Evolutionary conservation across 2,113 vertebrate genomes (phyloP).

Genomic region (Procapra przewalskii): DNA sequence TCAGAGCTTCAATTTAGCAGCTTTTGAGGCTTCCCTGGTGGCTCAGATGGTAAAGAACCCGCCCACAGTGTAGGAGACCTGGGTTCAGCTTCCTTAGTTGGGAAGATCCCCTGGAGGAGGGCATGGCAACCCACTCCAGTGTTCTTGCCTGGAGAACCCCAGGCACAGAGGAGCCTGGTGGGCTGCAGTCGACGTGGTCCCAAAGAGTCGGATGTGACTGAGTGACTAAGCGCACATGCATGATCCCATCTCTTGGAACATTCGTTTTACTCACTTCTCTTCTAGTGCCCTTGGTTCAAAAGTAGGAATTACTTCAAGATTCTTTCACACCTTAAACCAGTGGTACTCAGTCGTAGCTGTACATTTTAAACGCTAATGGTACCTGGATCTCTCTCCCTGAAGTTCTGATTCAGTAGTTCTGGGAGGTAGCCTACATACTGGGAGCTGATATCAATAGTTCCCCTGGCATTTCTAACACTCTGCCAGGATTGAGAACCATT

Average conservation of each 20-base stretch:
- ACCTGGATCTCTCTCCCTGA: neutral
- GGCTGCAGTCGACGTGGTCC: neutral
- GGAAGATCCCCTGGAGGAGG: neutral
- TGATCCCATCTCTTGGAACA: neutral
- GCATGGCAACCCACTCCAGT: neutral
- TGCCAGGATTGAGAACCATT: neutral
- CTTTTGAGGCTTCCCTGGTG: neutral
- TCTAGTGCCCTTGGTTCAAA: neutral
- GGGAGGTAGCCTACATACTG: neutral
- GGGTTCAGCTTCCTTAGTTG: rapidly evolving
- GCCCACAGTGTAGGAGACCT: neutral
- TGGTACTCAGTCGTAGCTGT: neutral
- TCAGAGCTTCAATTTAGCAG: neutral
- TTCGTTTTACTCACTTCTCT: neutral
- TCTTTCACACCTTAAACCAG: neutral
- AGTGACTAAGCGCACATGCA: rapidly evolving
- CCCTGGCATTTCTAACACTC: neutral
- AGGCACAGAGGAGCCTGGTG: neutral
- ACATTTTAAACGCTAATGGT: neutral
- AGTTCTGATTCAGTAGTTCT: neutral
- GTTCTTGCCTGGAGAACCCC: neutral
- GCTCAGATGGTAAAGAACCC: neutral
- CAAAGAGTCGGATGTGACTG: neutral
- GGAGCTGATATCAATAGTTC: neutral
- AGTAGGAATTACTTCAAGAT: neutral